phyloP scores from a whole-genome alignment of 2,888 invertebrate genomes.

The Acanthosepion pharaonis region DNA sequence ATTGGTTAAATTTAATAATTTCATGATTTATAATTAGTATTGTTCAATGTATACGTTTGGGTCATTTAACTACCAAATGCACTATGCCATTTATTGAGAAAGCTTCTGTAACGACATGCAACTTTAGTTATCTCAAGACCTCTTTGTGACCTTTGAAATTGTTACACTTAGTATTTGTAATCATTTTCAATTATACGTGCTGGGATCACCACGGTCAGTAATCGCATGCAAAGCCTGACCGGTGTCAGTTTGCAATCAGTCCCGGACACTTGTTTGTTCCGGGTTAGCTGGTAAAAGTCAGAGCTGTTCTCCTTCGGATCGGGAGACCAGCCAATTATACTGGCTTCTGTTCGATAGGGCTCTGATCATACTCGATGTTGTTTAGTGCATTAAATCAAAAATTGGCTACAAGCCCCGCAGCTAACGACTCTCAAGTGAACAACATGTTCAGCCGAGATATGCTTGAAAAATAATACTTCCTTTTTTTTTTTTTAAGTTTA shows the following conservation, averaged over 20 bases:
- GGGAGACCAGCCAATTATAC: conserved; percentile 33
- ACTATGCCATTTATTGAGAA: neutral
- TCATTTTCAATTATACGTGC: neutral
- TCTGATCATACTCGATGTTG: conserved; percentile 11
- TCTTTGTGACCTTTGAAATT: neutral
- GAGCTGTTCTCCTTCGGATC: neutral
- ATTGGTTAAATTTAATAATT: no score
- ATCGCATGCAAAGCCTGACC: neutral
- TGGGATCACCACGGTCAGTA: neutral
- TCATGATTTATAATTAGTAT: no score
- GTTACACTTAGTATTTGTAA: neutral
- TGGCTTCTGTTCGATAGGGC: neutral
- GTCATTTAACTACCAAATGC: neutral
- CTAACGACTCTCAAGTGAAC: neutral
- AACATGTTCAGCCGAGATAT: neutral
- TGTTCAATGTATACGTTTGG: no score
- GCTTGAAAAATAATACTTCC: neutral
- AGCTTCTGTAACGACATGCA: neutral
- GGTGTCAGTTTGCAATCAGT: conserved; percentile 44
- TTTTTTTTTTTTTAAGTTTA: neutral
- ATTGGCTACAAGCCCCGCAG: neutral
- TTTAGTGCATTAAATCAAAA: neutral
- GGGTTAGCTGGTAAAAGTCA: conserved; percentile 23
- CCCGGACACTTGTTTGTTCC: conserved; percentile 34
- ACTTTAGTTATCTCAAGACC: neutral